phyloP scores from a whole-genome alignment of 1,140 invertebrate genomes.

The Drosophila teissieri region DNA sequence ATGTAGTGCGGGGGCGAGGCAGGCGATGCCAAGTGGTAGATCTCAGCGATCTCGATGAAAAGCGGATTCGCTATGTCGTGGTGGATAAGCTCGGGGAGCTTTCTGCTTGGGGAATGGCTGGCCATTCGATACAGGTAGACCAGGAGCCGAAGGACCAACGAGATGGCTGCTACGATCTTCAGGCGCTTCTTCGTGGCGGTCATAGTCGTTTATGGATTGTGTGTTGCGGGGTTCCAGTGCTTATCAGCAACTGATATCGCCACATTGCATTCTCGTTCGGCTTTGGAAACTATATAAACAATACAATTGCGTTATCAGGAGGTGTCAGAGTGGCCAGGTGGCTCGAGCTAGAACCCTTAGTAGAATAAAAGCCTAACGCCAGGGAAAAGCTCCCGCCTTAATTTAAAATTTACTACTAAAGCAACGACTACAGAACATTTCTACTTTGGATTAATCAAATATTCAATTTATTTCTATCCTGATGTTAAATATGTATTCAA shows the following conservation, averaged over 20 bases:
- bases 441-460: no score
- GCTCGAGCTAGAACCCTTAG: background rate
- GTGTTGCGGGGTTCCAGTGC: conserved; percentile 38
- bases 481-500: no score
- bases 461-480: no score
- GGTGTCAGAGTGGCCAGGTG: conserved; percentile 5
- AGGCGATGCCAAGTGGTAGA: conserved; percentile 99
- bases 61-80: conserved; percentile 99
- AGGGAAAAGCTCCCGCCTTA: background rate
- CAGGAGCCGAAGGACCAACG: conserved; percentile 31
- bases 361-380: background rate
- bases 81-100: conserved; percentile 91
- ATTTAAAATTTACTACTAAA: background rate
- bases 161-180: conserved; percentile 50
- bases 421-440: no score
- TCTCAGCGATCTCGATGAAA: conserved; percentile 99
- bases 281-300: conserved; percentile 39
- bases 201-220: conserved; percentile 49
- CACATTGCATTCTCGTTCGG: conserved; percentile 40
- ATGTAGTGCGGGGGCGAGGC: conserved; percentile 99
- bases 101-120: conserved; percentile 4
- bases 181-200: conserved; percentile 69
- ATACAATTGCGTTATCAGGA: conserved; percentile 41
- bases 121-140: conserved; percentile 59
- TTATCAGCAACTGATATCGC: conserved; percentile 52